Evolutionary conservation across 2,888 invertebrate genomes (phyloP).

Genomic region (Tinea semifulvella): DNA sequence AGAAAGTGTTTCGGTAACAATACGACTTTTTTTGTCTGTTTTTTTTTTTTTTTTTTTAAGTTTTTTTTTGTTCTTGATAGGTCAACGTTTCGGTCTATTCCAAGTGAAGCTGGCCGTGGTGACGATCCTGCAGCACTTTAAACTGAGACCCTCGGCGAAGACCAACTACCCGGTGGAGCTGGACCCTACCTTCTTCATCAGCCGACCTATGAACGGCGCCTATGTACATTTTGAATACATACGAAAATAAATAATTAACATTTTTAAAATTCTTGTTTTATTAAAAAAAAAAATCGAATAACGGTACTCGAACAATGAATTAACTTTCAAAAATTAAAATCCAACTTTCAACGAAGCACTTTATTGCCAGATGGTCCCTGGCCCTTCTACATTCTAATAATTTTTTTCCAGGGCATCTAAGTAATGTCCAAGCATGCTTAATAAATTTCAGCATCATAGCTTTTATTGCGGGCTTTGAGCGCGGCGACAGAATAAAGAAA

Average conservation of each 20-base stretch:
- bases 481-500: too few relatives aligned
- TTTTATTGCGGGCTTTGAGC: too few relatives aligned
- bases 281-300: too few relatives aligned
- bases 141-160: conserved; percentile 22
- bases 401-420: too few relatives aligned
- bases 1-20: conserved; percentile 36
- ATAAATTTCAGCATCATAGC: too few relatives aligned
- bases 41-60: background rate
- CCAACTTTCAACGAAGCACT: too few relatives aligned
- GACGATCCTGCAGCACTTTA: conserved; percentile 23
- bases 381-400: too few relatives aligned
- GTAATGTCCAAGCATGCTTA: too few relatives aligned
- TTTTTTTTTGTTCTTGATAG: conserved; percentile 17
- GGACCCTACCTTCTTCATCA: conserved; percentile 20
- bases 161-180: conserved; percentile 24
- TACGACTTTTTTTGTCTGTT: too few relatives aligned
- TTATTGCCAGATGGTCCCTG: too few relatives aligned
- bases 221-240: conserved; percentile 15
- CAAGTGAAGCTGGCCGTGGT: conserved; percentile 25
- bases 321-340: too few relatives aligned
- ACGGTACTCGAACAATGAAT: too few relatives aligned
- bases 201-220: conserved; percentile 12
- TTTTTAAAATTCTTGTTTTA: background rate
- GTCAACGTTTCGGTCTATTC: conserved; percentile 22
- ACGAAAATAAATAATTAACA: background rate